phyloP scores from a whole-genome alignment of 2,113 vertebrate species.

The Crotalus helleri region DNA sequence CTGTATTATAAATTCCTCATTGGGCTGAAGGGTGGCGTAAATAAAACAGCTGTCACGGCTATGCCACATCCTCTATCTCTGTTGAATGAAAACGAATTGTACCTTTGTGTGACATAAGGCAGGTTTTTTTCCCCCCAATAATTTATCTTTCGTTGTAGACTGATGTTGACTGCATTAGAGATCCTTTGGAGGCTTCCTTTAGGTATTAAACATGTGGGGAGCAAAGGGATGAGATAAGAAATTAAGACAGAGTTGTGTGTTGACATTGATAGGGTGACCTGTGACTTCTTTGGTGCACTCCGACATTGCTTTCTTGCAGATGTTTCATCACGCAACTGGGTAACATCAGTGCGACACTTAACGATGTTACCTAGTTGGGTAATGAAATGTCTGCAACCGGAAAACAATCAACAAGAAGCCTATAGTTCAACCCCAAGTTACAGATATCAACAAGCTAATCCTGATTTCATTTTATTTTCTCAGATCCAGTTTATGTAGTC shows the following conservation, averaged over 20 bases:
- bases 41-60: neutral
- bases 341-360: neutral
- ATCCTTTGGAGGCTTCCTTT: neutral
- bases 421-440: neutral
- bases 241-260: too few relatives aligned
- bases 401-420: neutral
- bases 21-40: neutral
- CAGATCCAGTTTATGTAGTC: conserved; percentile 98
- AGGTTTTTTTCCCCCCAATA: neutral
- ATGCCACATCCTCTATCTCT: too few relatives aligned
- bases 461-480: conserved; percentile 39
- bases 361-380: neutral
- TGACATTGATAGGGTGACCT: neutral
- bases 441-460: conserved; percentile 36
- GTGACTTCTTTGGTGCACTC: neutral
- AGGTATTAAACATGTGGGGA: neutral
- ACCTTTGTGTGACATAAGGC: neutral
- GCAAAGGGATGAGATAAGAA: neutral
- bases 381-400: neutral
- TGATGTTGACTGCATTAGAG: neutral
- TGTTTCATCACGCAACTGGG: neutral
- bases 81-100: neutral
- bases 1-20: neutral
- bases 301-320: neutral
- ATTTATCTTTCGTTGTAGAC: neutral